Percentiles rank a stretch among this genome's conserved stretches.
Evolutionary conservation across 2,888 invertebrate species (phyloP).

Genomic region (Lucinisca nassula): DNA sequence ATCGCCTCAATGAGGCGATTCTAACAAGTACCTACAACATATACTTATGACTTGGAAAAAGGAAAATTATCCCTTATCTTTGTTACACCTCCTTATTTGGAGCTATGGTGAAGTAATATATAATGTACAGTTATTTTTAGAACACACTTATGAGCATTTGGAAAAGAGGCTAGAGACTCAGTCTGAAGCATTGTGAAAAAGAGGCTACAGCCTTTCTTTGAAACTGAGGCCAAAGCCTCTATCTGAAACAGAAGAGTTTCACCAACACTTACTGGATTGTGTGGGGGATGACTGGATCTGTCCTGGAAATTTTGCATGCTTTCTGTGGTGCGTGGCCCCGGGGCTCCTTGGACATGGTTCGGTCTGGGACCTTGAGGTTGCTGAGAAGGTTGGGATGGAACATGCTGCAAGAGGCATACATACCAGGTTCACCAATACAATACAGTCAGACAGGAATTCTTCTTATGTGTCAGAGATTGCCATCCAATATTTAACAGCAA

Average conservation of each 20-base stretch:
- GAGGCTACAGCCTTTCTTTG: background rate
- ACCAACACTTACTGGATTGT: constrained; percentile 6
- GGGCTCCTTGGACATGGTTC: background rate
- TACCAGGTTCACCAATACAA: background rate
- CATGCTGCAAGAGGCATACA: constrained; percentile 17
- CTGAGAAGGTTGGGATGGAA: constrained; percentile 21
- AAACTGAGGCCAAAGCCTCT: background rate
- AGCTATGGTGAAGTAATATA: no score
- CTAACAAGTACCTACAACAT: no score
- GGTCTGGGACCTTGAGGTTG: background rate
- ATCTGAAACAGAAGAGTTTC: background rate
- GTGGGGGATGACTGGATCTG: constrained; percentile 5
- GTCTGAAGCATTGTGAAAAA: no score
- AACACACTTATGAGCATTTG: no score
- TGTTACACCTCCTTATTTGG: no score
- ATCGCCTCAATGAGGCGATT: no score
- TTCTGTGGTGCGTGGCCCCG: background rate
- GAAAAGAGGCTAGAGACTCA: no score
- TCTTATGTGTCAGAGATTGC: no score
- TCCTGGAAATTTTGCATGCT: constrained; percentile 13
- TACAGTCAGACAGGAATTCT: no score
- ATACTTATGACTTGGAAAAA: no score
- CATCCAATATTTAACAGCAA: no score
- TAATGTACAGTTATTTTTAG: background rate
- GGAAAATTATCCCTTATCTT: no score